Base-by-base conservation (phyloP, 2,888 invertebrate species). In the Boloria selene region DNA sequence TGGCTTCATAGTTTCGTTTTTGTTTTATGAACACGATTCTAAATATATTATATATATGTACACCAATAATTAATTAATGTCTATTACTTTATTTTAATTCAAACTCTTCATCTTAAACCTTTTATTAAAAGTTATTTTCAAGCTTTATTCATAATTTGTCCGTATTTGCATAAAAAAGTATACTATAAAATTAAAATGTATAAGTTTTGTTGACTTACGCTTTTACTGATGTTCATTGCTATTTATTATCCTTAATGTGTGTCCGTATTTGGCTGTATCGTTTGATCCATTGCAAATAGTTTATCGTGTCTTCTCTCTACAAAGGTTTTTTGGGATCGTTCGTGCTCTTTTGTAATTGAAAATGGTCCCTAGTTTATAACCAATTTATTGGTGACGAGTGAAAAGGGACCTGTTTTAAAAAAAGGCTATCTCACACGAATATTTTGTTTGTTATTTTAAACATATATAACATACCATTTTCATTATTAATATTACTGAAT, bases 231-330 rank as follows among this genome's bases (percentile, higher is more conserved):
- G 26, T 22, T 45, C 26, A 56, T 56, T 5, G n/a, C 22, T 56
- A 22, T 45, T 45, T 45, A n/a, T 4, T 51, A 60, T 51, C 18
- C 42, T 22, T 18, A 22, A 2, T 38, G 42, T 42, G 4, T 38
- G 42, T 42, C 44, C 52, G 45, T 52, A 2, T 22, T 22, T 4
- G 56, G 14, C 45, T 22, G 50, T 53, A 62, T 58, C 22, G 26
- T 31, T 62, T 59, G 44, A 62, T 54, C 54, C 64, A n/a, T 59
- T 58, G 55, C 62, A 68, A 68, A 68, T 61, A 61, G 61, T 68
- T 65, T 65, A 62, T 61, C 65, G 65, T 14, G 58, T 52, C 49
- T 17, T 58, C 16, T 31, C 55, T 51, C 47, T 50, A 51, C 58
- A 49, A 59, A 62, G 52, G 58, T 67, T 45, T 67, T 58, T 58